A percentile compares a stretch with the other conserved stretches of the same genome.
phyloP scores from a whole-genome alignment of 2,888 invertebrate species.

The Celastrina argiolus region DNA sequence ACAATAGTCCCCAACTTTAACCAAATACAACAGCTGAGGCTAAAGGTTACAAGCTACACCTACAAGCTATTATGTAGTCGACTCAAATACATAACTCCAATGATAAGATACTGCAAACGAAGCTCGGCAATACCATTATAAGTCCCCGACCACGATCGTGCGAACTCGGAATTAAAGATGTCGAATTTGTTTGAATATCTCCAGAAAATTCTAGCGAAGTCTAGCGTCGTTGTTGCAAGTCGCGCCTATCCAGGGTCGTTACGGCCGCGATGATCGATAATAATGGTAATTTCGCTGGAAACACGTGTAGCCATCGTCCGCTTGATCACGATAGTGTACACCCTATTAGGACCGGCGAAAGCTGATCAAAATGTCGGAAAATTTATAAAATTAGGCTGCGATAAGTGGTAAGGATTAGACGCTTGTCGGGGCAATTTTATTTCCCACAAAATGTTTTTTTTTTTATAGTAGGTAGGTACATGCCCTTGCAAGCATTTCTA shows the following conservation, averaged over 20 bases:
- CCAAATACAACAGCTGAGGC: neutral
- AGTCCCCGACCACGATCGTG: conserved; percentile 1
- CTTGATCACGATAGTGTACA: conserved; percentile 58
- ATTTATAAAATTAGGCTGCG: conserved; percentile 9
- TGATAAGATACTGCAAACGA: conserved; percentile 7
- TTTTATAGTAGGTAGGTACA: too few relatives aligned
- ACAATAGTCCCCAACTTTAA: too few relatives aligned
- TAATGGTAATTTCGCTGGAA: conserved; percentile 72
- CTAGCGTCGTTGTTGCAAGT: conserved; percentile 9
- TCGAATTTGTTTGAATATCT: conserved; percentile 26
- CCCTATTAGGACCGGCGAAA: conserved; percentile 68
- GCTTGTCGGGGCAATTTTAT: neutral
- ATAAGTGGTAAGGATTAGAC: neutral
- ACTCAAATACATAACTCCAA: neutral
- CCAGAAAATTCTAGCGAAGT: conserved; percentile 29
- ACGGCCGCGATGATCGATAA: conserved; percentile 76
- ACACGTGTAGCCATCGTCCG: conserved; percentile 72
- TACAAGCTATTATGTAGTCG: neutral
- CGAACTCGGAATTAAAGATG: conserved; percentile 30
- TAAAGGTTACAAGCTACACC: neutral
- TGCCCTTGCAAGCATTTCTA: too few relatives aligned
- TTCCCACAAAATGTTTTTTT: neutral
- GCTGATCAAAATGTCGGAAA: conserved; percentile 51
- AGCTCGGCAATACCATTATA: neutral
- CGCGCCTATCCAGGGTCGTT: conserved; percentile 69